Evolutionary conservation across 2,888 invertebrate genomes (phyloP), one percentile per base, ranked within the genome.

Genomic region (Dicranocentrus wangi): DNA sequence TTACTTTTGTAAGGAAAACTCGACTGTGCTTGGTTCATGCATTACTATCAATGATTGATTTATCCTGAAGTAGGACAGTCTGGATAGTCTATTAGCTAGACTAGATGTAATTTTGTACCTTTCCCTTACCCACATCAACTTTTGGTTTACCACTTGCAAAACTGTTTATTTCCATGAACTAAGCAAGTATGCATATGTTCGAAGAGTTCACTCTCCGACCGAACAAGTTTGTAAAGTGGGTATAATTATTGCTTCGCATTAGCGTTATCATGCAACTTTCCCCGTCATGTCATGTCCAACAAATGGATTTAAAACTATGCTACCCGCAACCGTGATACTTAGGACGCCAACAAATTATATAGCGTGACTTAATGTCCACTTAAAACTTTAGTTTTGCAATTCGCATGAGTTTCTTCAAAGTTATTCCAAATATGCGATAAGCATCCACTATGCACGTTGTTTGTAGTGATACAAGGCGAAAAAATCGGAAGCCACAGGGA

Each of bases 181-280:
- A n/a, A n/a, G n/a, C n/a, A n/a, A n/a, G n/a, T n/a, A n/a, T n/a
- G n/a, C n/a, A n/a, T n/a, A n/a, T n/a, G n/a, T n/a, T n/a, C n/a
- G n/a, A n/a, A n/a, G n/a, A n/a, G n/a, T n/a, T n/a, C n/a, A n/a
- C n/a, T n/a, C n/a, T n/a, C n/a, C n/a, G n/a, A n/a, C n/a, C n/a
- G n/a, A n/a, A n/a, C n/a, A 47, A 10, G 32, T 32, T 7, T 32
- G 32, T 32, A 55, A 55, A 55, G 21, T 3, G 23, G 13, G 19
- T 23, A 55, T 55, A 55, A 55, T n/a, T n/a, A n/a, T 55, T 55
- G n/a, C n/a, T 21, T 55, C 55, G n/a, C 55, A 15, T 55, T 19
- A 55, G 15, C 15, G 55, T 47, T 47, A 55, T 55, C 55, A 55
- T 21, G 23, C 19, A 55, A 55, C 55, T 55, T 55, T 55, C 55